Conservation (phyloP, 2,888 invertebrate species). For the Pelosia muscerda region DNA sequence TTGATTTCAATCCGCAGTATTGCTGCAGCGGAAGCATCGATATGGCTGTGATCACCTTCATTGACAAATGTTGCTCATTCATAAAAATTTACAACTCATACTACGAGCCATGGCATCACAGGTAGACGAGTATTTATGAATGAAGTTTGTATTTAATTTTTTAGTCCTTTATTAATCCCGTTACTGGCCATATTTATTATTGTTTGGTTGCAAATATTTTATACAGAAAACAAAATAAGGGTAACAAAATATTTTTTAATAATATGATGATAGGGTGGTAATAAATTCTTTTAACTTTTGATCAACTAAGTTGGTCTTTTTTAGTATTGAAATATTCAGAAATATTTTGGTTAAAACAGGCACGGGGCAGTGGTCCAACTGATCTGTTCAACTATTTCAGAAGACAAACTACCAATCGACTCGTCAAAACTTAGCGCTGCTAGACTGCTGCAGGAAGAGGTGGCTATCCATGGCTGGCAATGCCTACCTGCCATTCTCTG, state of each 20-base stretch:
- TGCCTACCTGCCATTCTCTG: no score
- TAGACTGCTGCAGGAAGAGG: no score
- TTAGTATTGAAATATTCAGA: background rate
- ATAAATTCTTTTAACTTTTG: background rate
- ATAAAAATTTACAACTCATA: constrained; percentile 76
- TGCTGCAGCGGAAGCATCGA: constrained; percentile 74
- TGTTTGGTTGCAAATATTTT: constrained; percentile 14
- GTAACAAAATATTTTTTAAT: background rate
- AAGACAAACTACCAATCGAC: no score
- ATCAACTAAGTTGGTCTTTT: background rate
- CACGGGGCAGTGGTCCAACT: no score
- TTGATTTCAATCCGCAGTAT: constrained; percentile 71
- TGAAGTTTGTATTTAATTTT: constrained; percentile 58
- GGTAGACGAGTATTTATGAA: constrained; percentile 71
- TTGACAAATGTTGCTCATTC: constrained; percentile 70
- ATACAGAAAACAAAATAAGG: background rate
- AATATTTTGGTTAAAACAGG: no score
- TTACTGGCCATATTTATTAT: background rate
- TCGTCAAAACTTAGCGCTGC: no score
- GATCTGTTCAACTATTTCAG: no score
- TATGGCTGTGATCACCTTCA: constrained; percentile 64
- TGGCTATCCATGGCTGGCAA: no score
- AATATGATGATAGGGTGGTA: background rate
- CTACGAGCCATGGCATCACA: constrained; percentile 63
- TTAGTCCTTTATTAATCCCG: constrained; percentile 27